Base-by-base conservation (phyloP, 2,113 vertebrate genomes). In the Mus spicilegus region DNA sequence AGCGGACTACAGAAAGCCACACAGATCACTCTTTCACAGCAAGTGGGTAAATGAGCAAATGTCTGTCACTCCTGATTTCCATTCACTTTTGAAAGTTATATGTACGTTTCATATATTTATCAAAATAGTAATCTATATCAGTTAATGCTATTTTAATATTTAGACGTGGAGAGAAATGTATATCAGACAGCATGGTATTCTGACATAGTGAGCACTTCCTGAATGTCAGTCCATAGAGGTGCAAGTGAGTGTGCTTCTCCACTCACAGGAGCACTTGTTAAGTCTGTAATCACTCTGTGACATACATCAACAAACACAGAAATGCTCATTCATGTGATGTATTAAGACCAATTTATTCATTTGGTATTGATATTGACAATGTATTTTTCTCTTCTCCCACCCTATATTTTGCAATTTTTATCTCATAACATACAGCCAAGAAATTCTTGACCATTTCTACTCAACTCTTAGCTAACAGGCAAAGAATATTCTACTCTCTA, bases 381-480 rank as follows among this genome's bases (percentile, higher is more conserved):
- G 67, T 77, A 1, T 95, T 90, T 33, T 54, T 95, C 33, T 93
- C 3, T 93, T 69, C 12, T 78, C 28, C n/a, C 30, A 90, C 36
- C 88, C 24, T 24, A 86, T 81, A 2, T 81, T 91, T 89, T 65
- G 67, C 56, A 94, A 56, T 2, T 69, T 89, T 94, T 67, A 87
- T 78, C 2, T 49, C 5, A 26, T 16, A 78, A 46, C 24, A 69
- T 28, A 12, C 67, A 58, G 76, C 49, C 11, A 42, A 33, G 46
- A 80, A n/a, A 82, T 85, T 95, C 70, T 95, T 91, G 4, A 85
- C 39, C 89, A 6, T 93, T 91, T 70, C 26, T 7, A 54, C 13
- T 19, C 4, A 39, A 11, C 12, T 80, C 7, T 87, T 70, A 94
- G 14, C 49, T 77, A 91, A 33, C 87, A 69, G 81, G 7, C 54